Conservation (phyloP, 1,140 invertebrate genomes). For the Carcinoscorpius rotundicauda region DNA sequence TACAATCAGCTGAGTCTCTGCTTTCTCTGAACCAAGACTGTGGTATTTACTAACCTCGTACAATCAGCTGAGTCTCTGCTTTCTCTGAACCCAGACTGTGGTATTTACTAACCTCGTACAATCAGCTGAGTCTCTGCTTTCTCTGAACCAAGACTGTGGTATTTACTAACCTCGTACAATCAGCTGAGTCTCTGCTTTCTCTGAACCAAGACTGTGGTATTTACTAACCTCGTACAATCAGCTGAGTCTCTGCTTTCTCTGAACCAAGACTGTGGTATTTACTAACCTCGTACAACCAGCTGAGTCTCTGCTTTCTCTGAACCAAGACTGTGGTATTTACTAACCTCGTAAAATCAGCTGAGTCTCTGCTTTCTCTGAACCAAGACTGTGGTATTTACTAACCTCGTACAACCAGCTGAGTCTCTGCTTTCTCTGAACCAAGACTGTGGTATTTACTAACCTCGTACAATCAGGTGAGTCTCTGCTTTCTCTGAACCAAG, state of each 20-base stretch:
- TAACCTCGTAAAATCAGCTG: conserved; percentile 20
- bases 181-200: conserved; percentile 25
- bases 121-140: conserved; percentile 24
- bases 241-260: conserved; percentile 25
- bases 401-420: conserved; percentile 21
- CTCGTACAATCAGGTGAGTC: conserved; percentile 23
- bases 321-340: conserved; percentile 22
- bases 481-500: conserved; percentile 25
- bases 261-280: conserved; percentile 24
- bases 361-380: conserved; percentile 25
- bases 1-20: conserved; percentile 25
- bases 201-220: conserved; percentile 25
- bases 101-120: conserved; percentile 10
- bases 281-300: conserved; percentile 15
- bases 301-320: conserved; percentile 25
- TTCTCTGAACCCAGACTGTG: conserved; percentile 25
- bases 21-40: conserved; percentile 24
- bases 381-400: conserved; percentile 19
- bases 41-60: conserved; percentile 13
- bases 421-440: conserved; percentile 25
- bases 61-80: conserved; percentile 24
- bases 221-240: conserved; percentile 16
- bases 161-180: conserved; percentile 12
- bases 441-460: conserved; percentile 15
- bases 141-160: conserved; percentile 25